These are phyloP conservation scores for Pegea sp. DNA, from an alignment of 23 tunicate species.

Conservation along the genomic window DNA sequence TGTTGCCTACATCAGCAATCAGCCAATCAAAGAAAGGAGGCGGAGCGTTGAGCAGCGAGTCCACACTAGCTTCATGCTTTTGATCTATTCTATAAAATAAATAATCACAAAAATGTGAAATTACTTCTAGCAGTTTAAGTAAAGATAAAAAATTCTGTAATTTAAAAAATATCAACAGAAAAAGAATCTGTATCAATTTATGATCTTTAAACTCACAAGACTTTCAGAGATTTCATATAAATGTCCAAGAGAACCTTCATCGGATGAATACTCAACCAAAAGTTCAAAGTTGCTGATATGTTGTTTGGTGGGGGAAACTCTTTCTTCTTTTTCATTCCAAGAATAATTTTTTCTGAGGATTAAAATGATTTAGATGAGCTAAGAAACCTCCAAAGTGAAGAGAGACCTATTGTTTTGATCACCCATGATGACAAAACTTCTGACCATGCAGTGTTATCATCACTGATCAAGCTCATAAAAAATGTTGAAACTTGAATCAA, in stretches of 20 bases:
- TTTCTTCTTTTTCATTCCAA: too few species aligned
- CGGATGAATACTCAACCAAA: constrained; percentile 40
- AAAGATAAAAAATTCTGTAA: not conserved
- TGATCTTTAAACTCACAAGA: constrained; percentile 26
- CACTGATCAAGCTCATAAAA: too few species aligned
- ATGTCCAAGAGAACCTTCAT: constrained; percentile 61
- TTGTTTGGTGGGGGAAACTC: constrained; percentile 18
- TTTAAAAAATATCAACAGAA: not conserved
- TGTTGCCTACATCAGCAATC: constrained; percentile 62
- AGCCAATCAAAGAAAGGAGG: constrained; percentile 83
- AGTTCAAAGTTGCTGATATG: constrained; percentile 9
- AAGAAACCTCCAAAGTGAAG: too few species aligned
- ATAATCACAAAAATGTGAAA: not conserved
- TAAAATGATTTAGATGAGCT: too few species aligned
- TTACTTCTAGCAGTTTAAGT: not conserved
- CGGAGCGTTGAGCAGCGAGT: constrained; percentile 36
- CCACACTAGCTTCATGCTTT: constrained; percentile 39
- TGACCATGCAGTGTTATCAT: too few species aligned
- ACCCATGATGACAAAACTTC: too few species aligned
- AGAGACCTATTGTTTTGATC: too few species aligned
- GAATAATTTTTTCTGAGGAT: too few species aligned
- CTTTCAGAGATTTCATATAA: constrained; percentile 33
- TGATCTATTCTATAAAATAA: constrained; percentile 22
- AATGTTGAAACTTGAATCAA: too few species aligned
- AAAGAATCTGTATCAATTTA: too few species aligned